These are phyloP conservation scores for Aspidapion aeneum DNA, from an alignment of 2,888 invertebrate genomes.

Conservation along the genomic window DNA sequence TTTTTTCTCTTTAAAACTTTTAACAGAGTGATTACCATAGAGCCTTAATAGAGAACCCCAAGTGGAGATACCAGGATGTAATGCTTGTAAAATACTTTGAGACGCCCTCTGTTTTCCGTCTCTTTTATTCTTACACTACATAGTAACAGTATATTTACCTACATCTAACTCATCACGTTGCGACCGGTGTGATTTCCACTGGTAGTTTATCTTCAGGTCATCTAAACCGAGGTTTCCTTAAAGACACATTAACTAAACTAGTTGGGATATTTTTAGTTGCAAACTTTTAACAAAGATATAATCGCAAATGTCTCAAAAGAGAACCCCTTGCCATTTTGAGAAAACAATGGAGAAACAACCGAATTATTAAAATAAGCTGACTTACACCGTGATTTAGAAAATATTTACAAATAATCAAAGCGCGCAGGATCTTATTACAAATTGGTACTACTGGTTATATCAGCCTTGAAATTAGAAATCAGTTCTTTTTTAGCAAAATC, in stretches of 20 bases:
- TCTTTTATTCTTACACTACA: conserved; percentile 93
- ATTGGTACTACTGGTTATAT: background rate
- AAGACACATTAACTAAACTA: conserved; percentile 89
- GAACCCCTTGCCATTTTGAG: too few relatives aligned
- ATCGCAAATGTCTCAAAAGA: too few relatives aligned
- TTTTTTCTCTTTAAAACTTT: conserved; percentile 89
- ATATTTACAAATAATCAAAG: too few relatives aligned
- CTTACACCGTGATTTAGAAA: too few relatives aligned
- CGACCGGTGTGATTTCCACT: conserved; percentile 76
- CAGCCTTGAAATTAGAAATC: background rate
- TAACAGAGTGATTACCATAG: conserved; percentile 89
- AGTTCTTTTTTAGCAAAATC: background rate
- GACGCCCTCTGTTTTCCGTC: conserved; percentile 96
- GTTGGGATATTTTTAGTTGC: too few relatives aligned
- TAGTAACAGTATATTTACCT: conserved; percentile 61
- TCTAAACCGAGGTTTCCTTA: conserved; percentile 90
- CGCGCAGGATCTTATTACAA: too few relatives aligned
- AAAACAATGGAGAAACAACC: too few relatives aligned
- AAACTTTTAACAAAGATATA: too few relatives aligned
- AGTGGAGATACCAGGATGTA: conserved; percentile 92
- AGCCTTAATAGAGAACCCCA: conserved; percentile 93
- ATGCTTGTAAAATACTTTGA: conserved; percentile 85
- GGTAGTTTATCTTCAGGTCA: conserved; percentile 82
- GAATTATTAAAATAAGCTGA: too few relatives aligned
- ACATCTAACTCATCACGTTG: too few relatives aligned